Percentiles rank a stretch among this genome's conserved stretches.
Evolutionary conservation across 2,797 vertebrate genomes (phyloP).

Genomic region (Pseudochaenichthys georgianus): DNA sequence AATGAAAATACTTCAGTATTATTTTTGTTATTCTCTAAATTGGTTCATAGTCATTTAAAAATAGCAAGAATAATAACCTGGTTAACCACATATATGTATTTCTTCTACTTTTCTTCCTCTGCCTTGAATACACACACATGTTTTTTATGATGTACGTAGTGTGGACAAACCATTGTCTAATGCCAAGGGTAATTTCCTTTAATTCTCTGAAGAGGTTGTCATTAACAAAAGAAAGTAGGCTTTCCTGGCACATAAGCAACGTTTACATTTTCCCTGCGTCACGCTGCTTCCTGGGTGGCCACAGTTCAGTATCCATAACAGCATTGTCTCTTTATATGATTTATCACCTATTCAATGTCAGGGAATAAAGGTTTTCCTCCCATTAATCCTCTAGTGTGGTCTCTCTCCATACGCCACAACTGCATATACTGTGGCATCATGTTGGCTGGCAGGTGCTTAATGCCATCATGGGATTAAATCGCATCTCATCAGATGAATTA

Average conservation of each 20-base stretch:
- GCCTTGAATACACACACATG: neutral
- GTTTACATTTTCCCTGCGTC: slow-evolving; percentile 32
- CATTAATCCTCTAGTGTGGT: slow-evolving; percentile 3
- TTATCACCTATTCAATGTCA: slow-evolving; percentile 20
- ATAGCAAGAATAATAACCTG: slow-evolving; percentile 12
- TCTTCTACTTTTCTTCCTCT: slow-evolving; percentile 4
- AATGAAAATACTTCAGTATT: slow-evolving; percentile 35
- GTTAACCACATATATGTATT: neutral
- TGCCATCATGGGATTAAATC: slow-evolving; percentile 38
- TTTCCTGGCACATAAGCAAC: slow-evolving; percentile 27
- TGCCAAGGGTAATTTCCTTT: slow-evolving; percentile 48
- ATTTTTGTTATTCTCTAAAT: neutral
- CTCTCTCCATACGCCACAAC: slow-evolving; percentile 16
- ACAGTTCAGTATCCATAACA: slow-evolving; percentile 6
- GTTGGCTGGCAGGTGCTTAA: slow-evolving; percentile 36
- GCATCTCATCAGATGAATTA: slow-evolving; percentile 51
- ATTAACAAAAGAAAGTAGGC: slow-evolving; percentile 44
- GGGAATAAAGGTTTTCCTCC: slow-evolving; percentile 23
- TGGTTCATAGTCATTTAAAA: slow-evolving; percentile 12
- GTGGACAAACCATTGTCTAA: slow-evolving; percentile 25
- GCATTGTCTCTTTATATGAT: slow-evolving; percentile 33
- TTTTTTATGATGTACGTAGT: slow-evolving; percentile 21
- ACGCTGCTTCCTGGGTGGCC: slow-evolving; percentile 42
- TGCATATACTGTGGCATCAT: slow-evolving; percentile 4
- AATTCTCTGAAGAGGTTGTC: slow-evolving; percentile 42